Percentiles rank a stretch among this genome's conserved stretches.
These are phyloP conservation scores for Trichechus manatus DNA, from an alignment of 2,113 vertebrate genomes.

Conservation along the genomic window DNA sequence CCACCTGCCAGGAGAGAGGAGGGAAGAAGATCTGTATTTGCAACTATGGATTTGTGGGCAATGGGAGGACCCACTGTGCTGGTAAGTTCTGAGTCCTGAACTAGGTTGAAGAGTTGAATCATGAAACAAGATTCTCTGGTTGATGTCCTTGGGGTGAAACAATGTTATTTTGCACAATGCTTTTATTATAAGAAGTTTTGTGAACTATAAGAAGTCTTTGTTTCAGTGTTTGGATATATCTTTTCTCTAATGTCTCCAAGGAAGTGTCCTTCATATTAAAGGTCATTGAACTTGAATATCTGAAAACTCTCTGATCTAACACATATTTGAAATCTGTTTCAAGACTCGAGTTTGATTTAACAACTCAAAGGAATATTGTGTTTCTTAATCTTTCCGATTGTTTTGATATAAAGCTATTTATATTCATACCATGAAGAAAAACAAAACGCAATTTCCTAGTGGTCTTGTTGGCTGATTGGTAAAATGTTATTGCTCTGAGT, in stretches of 20 bases:
- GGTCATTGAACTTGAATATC: slow-evolving; percentile 27
- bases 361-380: not conserved
- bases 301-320: slow-evolving; percentile 17
- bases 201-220: slow-evolving; percentile 5
- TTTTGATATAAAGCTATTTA: slow-evolving; percentile 41
- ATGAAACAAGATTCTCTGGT: not conserved
- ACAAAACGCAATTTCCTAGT: not conserved
- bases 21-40: slow-evolving; percentile 93
- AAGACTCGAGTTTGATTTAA: slow-evolving; percentile 54
- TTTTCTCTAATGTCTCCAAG: not conserved
- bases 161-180: not conserved
- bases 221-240: slow-evolving; percentile 9
- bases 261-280: not conserved
- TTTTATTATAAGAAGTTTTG: slow-evolving; percentile 36
- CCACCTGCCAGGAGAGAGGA: slow-evolving; percentile 92
- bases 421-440: not conserved
- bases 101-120: not conserved
- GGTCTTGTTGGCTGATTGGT: not conserved
- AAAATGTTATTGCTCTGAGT: slow-evolving; percentile 7
- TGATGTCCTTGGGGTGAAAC: not conserved
- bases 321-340: slow-evolving; percentile 59
- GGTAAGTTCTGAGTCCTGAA: slow-evolving; percentile 87
- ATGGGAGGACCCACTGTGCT: slow-evolving; percentile 93
- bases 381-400: slow-evolving; percentile 42
- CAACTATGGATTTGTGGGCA: slow-evolving; percentile 96